A percentile compares a stretch with the other conserved stretches of the same genome.
Conservation (phyloP, 2,113 vertebrate genomes). For the Ramphastos sulfuratus region DNA sequence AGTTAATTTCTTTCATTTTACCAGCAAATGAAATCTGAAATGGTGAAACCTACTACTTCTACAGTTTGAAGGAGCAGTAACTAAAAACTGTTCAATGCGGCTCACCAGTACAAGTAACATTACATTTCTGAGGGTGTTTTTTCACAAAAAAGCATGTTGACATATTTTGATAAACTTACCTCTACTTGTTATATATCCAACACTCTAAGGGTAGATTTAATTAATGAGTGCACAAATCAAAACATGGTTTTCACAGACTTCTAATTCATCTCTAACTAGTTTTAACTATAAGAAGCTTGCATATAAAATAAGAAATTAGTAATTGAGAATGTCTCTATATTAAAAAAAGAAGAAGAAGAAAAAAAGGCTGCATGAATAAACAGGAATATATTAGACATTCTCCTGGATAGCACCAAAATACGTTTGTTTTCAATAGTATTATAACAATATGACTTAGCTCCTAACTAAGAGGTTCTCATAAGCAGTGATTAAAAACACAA, state of each 20-base stretch:
- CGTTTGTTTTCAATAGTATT: neutral
- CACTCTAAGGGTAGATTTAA: neutral
- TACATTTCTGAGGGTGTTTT: neutral
- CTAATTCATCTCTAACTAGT: neutral
- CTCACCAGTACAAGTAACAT: neutral
- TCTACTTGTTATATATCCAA: neutral
- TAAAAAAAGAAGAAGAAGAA: neutral
- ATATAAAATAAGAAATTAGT: neutral
- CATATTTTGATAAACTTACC: neutral
- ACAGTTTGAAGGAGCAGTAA: neutral
- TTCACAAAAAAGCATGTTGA: neutral
- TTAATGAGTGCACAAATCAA: neutral
- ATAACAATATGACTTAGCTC: neutral
- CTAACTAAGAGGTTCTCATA: neutral
- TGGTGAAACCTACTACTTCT: neutral
- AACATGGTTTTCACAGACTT: neutral
- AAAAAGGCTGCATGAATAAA: neutral
- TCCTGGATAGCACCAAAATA: neutral
- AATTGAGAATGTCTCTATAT: neutral
- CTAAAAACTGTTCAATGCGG: neutral
- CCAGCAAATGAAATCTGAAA: neutral
- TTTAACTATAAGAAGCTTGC: neutral
- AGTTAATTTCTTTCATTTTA: neutral
- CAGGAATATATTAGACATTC: neutral
- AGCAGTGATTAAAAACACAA: neutral